phyloP scores from a whole-genome alignment of 2,888 invertebrate species.

The Ellobium chinense region DNA sequence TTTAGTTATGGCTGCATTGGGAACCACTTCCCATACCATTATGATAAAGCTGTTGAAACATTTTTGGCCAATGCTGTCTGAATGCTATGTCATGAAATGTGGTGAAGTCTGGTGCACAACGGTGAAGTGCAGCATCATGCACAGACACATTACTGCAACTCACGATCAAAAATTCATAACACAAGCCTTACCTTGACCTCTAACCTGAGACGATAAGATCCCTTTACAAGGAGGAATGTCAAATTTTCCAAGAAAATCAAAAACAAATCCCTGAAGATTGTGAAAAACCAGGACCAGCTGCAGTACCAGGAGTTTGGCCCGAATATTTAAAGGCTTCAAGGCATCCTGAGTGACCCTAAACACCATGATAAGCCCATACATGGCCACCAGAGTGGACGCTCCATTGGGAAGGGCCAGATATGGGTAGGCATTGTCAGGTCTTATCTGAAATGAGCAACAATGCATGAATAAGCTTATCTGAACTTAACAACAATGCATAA shows the following conservation, averaged over 20 bases:
- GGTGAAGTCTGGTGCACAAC: too few species aligned
- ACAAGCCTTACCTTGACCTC: constrained; percentile 38
- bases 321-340: constrained; percentile 23
- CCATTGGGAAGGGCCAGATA: constrained; percentile 31
- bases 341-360: constrained; percentile 28
- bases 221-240: constrained; percentile 21
- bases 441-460: neutral
- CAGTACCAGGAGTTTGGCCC: constrained; percentile 43
- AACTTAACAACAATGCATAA: too few species aligned
- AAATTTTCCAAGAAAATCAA: constrained; percentile 15
- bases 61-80: too few species aligned
- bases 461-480: too few species aligned
- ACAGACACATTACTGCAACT: too few species aligned
- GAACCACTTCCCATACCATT: too few species aligned
- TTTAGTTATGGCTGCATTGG: too few species aligned
- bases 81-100: too few species aligned
- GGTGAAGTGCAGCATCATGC: too few species aligned
- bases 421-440: constrained; percentile 15
- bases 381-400: constrained; percentile 43
- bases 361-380: constrained; percentile 49
- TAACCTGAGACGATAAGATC: constrained; percentile 21
- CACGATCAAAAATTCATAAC: too few species aligned
- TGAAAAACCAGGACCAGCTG: constrained; percentile 43
- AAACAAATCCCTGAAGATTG: constrained; percentile 46
- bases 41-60: too few species aligned